phyloP scores from a whole-genome alignment of 1,140 invertebrate species.

The Ceratoteleas bidentatus region DNA sequence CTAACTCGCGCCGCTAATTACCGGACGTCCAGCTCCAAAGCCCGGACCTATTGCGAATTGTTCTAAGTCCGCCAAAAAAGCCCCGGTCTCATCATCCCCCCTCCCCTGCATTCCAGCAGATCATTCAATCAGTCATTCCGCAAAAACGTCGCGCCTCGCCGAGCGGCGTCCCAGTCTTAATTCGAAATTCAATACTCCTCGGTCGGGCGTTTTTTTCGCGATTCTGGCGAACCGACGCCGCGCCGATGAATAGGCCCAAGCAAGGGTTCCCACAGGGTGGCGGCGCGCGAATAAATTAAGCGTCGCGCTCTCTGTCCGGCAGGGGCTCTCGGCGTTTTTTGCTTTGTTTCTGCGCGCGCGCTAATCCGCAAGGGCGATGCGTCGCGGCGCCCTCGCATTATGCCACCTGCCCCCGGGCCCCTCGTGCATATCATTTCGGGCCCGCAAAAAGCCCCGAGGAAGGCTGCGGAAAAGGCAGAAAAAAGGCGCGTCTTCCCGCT shows the following conservation, averaged over 20 bases:
- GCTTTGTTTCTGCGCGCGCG: conserved; percentile 53
- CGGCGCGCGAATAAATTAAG: conserved; percentile 62
- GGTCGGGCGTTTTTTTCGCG: conserved; percentile 41
- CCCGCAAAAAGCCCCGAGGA: conserved; percentile 29
- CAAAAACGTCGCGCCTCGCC: conserved; percentile 40
- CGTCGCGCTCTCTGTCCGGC: conserved; percentile 50
- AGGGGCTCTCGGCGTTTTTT: conserved; percentile 12
- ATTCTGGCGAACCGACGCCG: conserved; percentile 51
- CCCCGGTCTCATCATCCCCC: conserved; percentile 12
- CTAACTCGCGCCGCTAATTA: too few relatives aligned
- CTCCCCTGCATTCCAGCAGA: conserved; percentile 29
- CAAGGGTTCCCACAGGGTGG: conserved; percentile 62
- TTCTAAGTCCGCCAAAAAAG: not conserved
- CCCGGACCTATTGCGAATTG: too few relatives aligned
- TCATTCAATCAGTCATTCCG: conserved; percentile 51
- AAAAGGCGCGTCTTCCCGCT: conserved; percentile 5
- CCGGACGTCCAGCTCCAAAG: too few relatives aligned
- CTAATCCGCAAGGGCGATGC: conserved; percentile 66
- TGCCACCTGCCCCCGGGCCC: conserved; percentile 47
- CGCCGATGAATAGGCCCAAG: conserved; percentile 45
- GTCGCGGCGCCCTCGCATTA: conserved; percentile 62
- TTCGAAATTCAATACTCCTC: conserved; percentile 60
- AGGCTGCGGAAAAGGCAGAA: conserved; percentile 34
- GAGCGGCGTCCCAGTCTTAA: conserved; percentile 30
- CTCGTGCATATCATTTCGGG: conserved; percentile 53